Conservation (phyloP, 1,140 invertebrate species). For the Colletes latitarsis region DNA sequence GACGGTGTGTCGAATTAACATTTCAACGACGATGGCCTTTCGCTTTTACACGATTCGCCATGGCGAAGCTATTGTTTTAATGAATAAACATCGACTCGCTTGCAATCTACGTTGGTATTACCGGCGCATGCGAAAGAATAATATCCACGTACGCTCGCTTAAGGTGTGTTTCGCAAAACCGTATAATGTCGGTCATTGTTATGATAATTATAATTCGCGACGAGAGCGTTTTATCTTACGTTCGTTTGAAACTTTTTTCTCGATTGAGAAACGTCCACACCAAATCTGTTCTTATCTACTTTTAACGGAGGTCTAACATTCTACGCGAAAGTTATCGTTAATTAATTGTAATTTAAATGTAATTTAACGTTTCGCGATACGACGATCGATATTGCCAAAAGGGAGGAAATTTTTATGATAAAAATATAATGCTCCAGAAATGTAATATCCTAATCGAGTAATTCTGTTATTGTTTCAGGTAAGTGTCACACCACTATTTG, state of each 20-base stretch:
- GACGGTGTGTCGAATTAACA: too few relatives aligned
- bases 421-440: too few relatives aligned
- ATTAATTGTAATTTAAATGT: too few relatives aligned
- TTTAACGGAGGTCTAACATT: too few relatives aligned
- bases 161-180: background rate
- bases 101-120: constrained; percentile 33
- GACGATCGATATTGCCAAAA: too few relatives aligned
- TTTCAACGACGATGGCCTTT: too few relatives aligned
- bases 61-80: constrained; percentile 37
- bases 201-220: constrained; percentile 5
- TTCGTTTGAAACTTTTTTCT: background rate
- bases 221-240: background rate
- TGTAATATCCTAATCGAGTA: background rate
- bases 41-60: too few relatives aligned
- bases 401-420: too few relatives aligned
- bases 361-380: too few relatives aligned
- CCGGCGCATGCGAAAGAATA: constrained; percentile 17
- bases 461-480: constrained; percentile 53
- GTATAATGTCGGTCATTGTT: constrained; percentile 11
- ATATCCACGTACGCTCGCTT: background rate
- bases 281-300: too few relatives aligned
- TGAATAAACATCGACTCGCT: constrained; percentile 56
- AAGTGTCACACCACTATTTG: constrained; percentile 19
- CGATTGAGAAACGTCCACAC: background rate
- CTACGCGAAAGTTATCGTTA: too few relatives aligned